These are phyloP conservation scores for Druceiella hillmani DNA, from an alignment of 2,888 invertebrate genomes.

Conservation along the genomic window DNA sequence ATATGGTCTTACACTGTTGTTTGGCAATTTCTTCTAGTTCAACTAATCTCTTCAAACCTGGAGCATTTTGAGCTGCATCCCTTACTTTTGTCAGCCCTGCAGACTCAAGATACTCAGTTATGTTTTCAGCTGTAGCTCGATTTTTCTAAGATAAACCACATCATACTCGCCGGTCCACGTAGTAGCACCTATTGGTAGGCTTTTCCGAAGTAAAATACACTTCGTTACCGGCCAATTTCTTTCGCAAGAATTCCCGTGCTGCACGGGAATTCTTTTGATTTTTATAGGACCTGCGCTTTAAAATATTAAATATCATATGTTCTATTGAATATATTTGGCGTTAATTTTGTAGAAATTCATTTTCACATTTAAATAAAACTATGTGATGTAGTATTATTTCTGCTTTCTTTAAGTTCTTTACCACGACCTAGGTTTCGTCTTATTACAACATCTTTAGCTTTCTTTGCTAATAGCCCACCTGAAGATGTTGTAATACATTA, in stretches of 20 bases:
- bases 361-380: too few species aligned
- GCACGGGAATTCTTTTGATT: constrained; percentile 98
- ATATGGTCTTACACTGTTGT: constrained; percentile 80
- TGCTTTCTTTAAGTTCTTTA: too few species aligned
- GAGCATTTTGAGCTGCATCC: constrained; percentile 51
- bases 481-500: too few species aligned
- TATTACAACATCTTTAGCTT: too few species aligned
- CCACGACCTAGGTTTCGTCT: too few species aligned
- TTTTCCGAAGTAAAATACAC: constrained; percentile 83
- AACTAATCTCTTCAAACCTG: constrained; percentile 63
- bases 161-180: constrained; percentile 72
- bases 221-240: constrained; percentile 86
- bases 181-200: constrained; percentile 71
- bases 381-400: too few species aligned
- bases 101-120: constrained; percentile 80
- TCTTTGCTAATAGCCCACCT: too few species aligned
- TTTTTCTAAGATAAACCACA: constrained; percentile 78
- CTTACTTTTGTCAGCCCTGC: constrained; percentile 86
- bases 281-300: too few species aligned
- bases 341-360: too few species aligned
- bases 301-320: too few species aligned
- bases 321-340: too few species aligned
- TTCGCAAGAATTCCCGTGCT: constrained; percentile 89
- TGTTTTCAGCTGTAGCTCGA: constrained; percentile 71
- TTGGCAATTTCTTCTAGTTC: constrained; percentile 91